These are phyloP conservation scores for Crossocerus cetratus DNA, from an alignment of 2,888 invertebrate genomes.

Conservation along the genomic window DNA sequence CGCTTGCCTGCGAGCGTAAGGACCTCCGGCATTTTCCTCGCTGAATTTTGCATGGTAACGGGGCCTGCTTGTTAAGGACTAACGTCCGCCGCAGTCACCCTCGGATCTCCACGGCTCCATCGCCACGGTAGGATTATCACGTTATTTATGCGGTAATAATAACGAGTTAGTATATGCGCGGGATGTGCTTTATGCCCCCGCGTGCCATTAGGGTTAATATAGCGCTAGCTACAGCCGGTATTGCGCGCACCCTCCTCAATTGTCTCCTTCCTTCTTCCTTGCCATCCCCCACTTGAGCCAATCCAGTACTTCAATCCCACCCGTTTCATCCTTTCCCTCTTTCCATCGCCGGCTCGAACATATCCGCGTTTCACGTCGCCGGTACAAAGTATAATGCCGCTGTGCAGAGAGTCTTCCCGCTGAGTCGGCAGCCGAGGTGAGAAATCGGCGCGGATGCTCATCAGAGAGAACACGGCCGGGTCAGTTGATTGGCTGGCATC, in stretches of 20 bases:
- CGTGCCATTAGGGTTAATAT: slow-evolving; percentile 76
- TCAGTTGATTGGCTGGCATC: slow-evolving; percentile 64
- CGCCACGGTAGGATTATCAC: slow-evolving; percentile 73
- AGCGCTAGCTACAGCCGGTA: slow-evolving; percentile 60
- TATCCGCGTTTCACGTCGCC: not conserved
- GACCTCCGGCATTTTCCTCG: not conserved
- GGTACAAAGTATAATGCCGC: slow-evolving; percentile 29
- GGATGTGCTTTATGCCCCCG: slow-evolving; percentile 77
- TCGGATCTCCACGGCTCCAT: slow-evolving; percentile 53
- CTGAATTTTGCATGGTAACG: not conserved
- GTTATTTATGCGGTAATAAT: slow-evolving; percentile 77
- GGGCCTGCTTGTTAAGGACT: slow-evolving; percentile 13
- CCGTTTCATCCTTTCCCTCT: slow-evolving; percentile 1
- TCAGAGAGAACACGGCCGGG: slow-evolving; percentile 44
- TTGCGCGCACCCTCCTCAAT: slow-evolving; percentile 14
- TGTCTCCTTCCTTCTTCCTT: slow-evolving; percentile 38
- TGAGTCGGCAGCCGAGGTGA: slow-evolving; percentile 19
- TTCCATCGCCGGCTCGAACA: not conserved
- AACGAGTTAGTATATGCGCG: slow-evolving; percentile 76
- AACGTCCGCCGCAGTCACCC: slow-evolving; percentile 36
- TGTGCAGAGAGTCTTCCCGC: slow-evolving; percentile 26
- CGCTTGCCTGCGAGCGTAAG: not conserved
- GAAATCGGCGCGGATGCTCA: slow-evolving; percentile 51
- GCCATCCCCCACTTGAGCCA: slow-evolving; percentile 18
- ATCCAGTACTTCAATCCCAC: slow-evolving; percentile 5